These are phyloP conservation scores for Xestia sexstrigata DNA, from an alignment of 2,888 invertebrate genomes.

Conservation along the genomic window DNA sequence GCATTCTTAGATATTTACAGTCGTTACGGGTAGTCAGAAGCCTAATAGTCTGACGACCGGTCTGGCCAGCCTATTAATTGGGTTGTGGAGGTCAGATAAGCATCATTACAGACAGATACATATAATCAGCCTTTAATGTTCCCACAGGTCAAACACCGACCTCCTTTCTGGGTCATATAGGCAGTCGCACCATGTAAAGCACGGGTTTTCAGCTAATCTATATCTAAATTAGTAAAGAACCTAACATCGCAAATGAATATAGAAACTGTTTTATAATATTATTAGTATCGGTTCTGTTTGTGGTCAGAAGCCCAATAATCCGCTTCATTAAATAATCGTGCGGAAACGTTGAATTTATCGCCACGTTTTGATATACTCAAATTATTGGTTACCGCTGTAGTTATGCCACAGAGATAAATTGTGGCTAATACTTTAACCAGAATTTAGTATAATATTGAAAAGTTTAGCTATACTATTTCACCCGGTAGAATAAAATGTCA, in stretches of 20 bases:
- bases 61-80: not conserved
- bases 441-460: not conserved
- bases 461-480: not conserved
- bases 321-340: constrained; percentile 14
- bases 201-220: not conserved
- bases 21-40: not conserved
- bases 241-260: not conserved
- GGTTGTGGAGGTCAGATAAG: not conserved
- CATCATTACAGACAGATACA: not conserved
- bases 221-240: not conserved
- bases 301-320: constrained; percentile 16
- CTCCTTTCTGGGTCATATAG: not conserved
- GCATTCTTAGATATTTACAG: not conserved
- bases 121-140: not conserved
- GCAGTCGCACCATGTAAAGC: not conserved
- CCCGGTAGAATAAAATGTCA: not conserved
- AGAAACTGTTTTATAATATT: not conserved
- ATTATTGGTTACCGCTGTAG: constrained; percentile 25
- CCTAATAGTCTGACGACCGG: not conserved
- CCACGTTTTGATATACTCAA: constrained; percentile 12
- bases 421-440: not conserved
- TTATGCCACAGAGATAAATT: not conserved
- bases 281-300: not conserved
- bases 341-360: constrained; percentile 9
- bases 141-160: not conserved